phyloP scores from a whole-genome alignment of 30 jellyfish, hydroid and myxozoan genomes.

The Rhopilema esculentum region DNA sequence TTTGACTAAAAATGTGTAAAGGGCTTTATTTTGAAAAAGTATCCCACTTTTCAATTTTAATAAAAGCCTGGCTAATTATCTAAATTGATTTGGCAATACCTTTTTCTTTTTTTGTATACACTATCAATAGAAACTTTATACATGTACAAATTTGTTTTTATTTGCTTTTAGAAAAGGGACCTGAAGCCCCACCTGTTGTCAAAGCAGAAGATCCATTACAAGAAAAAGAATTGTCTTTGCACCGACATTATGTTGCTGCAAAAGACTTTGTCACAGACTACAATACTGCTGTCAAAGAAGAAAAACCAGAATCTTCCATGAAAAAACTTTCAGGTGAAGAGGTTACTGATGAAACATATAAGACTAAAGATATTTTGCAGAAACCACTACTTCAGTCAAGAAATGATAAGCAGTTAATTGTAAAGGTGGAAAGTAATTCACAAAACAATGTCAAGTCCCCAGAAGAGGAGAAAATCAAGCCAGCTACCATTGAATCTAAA shows the following conservation, averaged over 20 bases:
- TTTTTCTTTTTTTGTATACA: too few species aligned
- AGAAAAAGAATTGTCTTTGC: not conserved
- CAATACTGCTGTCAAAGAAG: not conserved
- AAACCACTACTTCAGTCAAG: not conserved
- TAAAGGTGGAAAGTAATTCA: not conserved
- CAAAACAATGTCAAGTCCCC: not conserved
- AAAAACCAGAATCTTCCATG: not conserved
- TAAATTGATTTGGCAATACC: not conserved
- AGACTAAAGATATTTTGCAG: not conserved
- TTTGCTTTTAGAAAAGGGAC: not conserved
- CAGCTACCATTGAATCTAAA: not conserved
- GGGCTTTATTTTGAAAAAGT: too few species aligned
- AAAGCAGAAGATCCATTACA: not conserved
- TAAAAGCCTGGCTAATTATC: not conserved
- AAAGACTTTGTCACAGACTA: slow-evolving; percentile 42
- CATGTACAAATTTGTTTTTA: too few species aligned
- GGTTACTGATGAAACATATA: not conserved
- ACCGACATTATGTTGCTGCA: slow-evolving; percentile 33
- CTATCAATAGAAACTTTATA: too few species aligned
- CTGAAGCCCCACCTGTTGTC: not conserved
- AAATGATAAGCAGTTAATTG: not conserved
- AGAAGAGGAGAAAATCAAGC: not conserved
- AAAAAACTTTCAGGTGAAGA: not conserved
- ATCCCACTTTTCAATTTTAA: not conserved
- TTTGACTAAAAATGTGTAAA: too few species aligned